A percentile compares a stretch with the other conserved stretches of the same genome.
Conservation (phyloP, 92 coral and sea anemone species). For the Bergia puertoricense region DNA sequence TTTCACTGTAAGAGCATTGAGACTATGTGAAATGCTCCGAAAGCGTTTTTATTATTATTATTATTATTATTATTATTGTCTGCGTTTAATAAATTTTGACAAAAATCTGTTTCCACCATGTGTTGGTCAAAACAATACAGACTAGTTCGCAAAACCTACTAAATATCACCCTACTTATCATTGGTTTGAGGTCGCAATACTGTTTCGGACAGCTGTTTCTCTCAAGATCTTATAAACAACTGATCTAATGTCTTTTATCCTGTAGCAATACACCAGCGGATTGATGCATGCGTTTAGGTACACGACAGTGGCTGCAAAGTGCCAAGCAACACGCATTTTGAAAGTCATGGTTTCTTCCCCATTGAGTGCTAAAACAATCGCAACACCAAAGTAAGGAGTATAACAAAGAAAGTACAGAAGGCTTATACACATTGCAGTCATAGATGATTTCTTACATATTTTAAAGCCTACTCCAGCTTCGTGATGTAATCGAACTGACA, state of each 20-base stretch:
- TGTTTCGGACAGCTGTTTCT: neutral
- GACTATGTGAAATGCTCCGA: too few species aligned
- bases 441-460: neutral
- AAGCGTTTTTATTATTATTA: too few species aligned
- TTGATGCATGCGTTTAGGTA: conserved; percentile 17
- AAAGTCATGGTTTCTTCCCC: neutral
- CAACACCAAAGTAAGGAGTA: neutral
- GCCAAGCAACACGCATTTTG: conserved; percentile 5
- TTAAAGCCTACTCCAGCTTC: neutral
- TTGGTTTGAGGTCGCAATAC: too few species aligned
- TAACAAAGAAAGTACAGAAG: conserved; percentile 4
- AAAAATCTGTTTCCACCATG: too few species aligned
- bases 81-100: too few species aligned
- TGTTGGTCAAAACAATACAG: too few species aligned
- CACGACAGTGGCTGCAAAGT: neutral
- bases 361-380: neutral
- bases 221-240: neutral
- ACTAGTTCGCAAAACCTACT: too few species aligned
- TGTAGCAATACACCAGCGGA: neutral
- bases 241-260: neutral
- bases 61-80: too few species aligned
- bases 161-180: too few species aligned
- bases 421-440: conserved; percentile 2
- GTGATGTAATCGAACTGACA: conserved; percentile 22
- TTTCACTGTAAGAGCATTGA: too few species aligned